These are phyloP conservation scores for Macrosiphum euphorbiae DNA, from an alignment of 2,888 invertebrate genomes.

Conservation along the genomic window DNA sequence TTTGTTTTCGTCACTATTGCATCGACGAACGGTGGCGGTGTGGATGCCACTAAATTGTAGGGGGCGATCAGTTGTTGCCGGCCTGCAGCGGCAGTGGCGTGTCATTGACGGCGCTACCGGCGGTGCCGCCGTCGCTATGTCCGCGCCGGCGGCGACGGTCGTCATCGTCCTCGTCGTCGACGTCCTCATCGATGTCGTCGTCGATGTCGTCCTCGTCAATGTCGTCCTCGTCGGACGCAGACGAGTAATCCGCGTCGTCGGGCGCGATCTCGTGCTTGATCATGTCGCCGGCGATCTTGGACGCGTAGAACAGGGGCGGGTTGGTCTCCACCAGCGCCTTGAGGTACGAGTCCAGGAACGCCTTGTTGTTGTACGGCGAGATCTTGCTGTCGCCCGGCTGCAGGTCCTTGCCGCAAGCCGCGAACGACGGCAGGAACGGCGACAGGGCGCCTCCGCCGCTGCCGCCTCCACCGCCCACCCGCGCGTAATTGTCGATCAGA, in stretches of 20 bases:
- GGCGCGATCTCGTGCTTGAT: slow-evolving; percentile 72
- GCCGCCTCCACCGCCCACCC: background rate
- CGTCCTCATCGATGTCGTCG: slow-evolving; percentile 68
- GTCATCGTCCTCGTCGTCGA: slow-evolving; percentile 48
- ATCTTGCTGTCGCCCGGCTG: slow-evolving; percentile 28
- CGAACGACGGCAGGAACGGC: slow-evolving; percentile 42
- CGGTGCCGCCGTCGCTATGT: slow-evolving; percentile 72
- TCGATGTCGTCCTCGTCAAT: slow-evolving; percentile 74
- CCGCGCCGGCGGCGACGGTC: slow-evolving; percentile 72
- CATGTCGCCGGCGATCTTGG: slow-evolving; percentile 74
- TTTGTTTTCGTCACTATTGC: background rate
- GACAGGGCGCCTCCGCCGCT: slow-evolving; percentile 27
- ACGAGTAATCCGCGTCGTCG: slow-evolving; percentile 58
- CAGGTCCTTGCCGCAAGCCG: slow-evolving; percentile 15
- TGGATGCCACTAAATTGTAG: background rate
- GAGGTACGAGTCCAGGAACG: slow-evolving; percentile 87
- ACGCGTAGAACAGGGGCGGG: slow-evolving; percentile 78
- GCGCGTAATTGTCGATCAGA: slow-evolving; percentile 56
- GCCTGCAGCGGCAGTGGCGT: slow-evolving; percentile 34
- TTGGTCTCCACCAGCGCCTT: slow-evolving; percentile 89
- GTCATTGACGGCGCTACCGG: slow-evolving; percentile 42
- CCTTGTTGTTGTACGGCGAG: slow-evolving; percentile 77
- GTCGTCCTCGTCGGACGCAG: slow-evolving; percentile 69
- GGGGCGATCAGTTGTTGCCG: slow-evolving; percentile 42
- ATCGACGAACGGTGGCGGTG: background rate